These are phyloP conservation scores for Phyllotreta striolata DNA, from an alignment of 2,888 invertebrate genomes.

Conservation along the genomic window DNA sequence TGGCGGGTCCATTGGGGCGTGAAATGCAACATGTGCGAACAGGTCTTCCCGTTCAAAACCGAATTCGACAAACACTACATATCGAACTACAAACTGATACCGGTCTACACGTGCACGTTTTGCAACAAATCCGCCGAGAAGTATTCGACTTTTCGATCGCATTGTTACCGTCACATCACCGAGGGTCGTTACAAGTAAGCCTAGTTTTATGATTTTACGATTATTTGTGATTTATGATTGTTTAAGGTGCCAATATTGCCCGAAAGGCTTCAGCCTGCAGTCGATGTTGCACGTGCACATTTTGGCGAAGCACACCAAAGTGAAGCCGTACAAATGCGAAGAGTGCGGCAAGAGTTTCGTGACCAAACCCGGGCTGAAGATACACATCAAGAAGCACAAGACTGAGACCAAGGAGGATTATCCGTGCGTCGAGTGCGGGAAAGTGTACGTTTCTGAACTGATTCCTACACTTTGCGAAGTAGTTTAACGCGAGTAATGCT, in stretches of 20 bases:
- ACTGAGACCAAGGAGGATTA: slow-evolving; percentile 58
- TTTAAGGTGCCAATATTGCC: slow-evolving; percentile 65
- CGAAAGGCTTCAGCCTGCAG: slow-evolving; percentile 64
- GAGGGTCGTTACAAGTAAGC: slow-evolving; percentile 67
- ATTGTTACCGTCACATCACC: slow-evolving; percentile 67
- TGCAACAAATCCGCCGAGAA: slow-evolving; percentile 66
- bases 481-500: slow-evolving; percentile 1
- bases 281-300: slow-evolving; percentile 66
- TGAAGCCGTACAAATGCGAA: slow-evolving; percentile 61
- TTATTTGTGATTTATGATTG: too few species aligned
- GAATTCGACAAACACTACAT: slow-evolving; percentile 66
- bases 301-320: slow-evolving; percentile 62
- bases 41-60: slow-evolving; percentile 62
- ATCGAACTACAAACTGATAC: slow-evolving; percentile 57
- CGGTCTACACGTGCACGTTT: slow-evolving; percentile 67
- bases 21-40: slow-evolving; percentile 65
- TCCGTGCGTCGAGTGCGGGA: slow-evolving; percentile 61
- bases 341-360: slow-evolving; percentile 61
- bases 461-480: too few species aligned
- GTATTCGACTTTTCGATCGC: slow-evolving; percentile 65
- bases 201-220: too few species aligned
- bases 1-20: slow-evolving; percentile 64
- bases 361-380: slow-evolving; percentile 61
- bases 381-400: slow-evolving; percentile 63
- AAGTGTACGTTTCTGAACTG: slow-evolving; percentile 60